Evolutionary conservation across 2,113 vertebrate genomes (phyloP).

Genomic region (Lepus americanus): DNA sequence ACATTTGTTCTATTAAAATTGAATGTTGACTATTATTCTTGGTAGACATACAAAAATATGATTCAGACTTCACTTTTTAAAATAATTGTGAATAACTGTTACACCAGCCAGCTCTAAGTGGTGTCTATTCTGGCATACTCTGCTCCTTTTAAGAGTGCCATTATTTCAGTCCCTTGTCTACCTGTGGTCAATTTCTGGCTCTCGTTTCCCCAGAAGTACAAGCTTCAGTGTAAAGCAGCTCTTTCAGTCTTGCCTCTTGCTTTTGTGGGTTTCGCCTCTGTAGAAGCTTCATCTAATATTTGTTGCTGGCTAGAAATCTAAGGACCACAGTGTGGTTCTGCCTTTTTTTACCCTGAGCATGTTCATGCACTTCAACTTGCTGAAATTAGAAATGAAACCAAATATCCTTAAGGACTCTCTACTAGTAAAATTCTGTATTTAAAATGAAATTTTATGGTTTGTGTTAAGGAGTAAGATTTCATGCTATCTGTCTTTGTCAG

Average conservation of each 20-base stretch:
- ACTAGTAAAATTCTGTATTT: not conserved
- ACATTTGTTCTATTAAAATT: slow-evolving; percentile 43
- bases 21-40: slow-evolving; percentile 10
- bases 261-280: not conserved
- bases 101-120: not conserved
- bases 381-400: not conserved
- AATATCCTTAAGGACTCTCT: not conserved
- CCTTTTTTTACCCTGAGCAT: not conserved
- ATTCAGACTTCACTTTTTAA: not conserved
- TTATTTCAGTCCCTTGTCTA: not conserved
- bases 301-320: not conserved
- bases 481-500: not conserved
- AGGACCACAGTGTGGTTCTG: not conserved
- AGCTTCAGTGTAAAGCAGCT: not conserved
- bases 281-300: not conserved
- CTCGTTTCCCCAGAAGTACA: not conserved
- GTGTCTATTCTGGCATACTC: not conserved
- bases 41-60: not conserved
- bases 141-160: too few relatives aligned
- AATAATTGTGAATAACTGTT: not conserved
- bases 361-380: not conserved
- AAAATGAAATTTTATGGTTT: not conserved
- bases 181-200: not conserved
- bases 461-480: not conserved
- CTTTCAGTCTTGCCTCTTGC: not conserved